Conservation (phyloP, 2,797 vertebrate species). For the Falco columbarius region DNA sequence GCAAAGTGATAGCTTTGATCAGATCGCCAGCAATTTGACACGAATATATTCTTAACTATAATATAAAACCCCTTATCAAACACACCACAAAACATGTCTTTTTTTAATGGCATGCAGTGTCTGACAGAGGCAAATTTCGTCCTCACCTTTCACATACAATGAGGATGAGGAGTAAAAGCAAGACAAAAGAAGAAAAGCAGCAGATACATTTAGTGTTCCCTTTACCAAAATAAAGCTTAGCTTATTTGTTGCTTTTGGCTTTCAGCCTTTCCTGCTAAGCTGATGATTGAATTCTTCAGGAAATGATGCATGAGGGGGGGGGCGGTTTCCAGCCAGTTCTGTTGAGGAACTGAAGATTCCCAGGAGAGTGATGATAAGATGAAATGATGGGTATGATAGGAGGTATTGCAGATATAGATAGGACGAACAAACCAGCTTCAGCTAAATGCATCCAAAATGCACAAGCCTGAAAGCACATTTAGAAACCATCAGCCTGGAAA, state of each 20-base stretch:
- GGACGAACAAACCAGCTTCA: conserved; percentile 8
- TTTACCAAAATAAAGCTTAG: background rate
- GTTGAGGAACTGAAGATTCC: conserved; percentile 4
- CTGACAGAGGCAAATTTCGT: background rate
- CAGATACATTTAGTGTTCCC: background rate
- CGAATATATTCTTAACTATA: background rate
- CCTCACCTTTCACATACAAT: background rate
- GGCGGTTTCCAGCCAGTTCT: background rate
- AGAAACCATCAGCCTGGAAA: conserved; percentile 11
- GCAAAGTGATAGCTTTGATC: background rate
- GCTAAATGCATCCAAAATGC: background rate
- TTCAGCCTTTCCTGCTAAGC: background rate
- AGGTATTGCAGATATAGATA: background rate
- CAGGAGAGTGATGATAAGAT: background rate
- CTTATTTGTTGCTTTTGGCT: conserved; percentile 18
- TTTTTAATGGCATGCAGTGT: background rate
- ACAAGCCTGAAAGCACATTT: background rate
- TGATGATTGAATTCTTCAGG: conserved; percentile 16
- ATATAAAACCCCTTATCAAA: background rate
- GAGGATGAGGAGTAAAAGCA: background rate
- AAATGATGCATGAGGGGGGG: background rate
- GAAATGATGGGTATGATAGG: background rate
- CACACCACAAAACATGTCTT: background rate
- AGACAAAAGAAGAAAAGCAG: background rate
- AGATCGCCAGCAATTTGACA: background rate